These are phyloP conservation scores for Myotis brandtii DNA, from an alignment of 2,113 vertebrate species.

Conservation along the genomic window DNA sequence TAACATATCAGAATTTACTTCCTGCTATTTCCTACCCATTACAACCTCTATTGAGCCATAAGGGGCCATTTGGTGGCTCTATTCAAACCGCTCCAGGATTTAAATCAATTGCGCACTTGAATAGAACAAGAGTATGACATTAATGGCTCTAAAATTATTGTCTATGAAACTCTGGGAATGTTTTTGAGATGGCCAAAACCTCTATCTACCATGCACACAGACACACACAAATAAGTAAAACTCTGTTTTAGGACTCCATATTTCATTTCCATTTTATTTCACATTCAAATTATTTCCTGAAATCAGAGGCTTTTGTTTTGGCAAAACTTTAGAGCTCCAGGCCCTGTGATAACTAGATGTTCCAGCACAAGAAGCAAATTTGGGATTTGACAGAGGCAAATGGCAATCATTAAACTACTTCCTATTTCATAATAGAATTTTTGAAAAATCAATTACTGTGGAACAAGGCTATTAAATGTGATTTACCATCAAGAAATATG, in stretches of 20 bases:
- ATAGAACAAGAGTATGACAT: neutral
- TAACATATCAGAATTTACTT: constrained; percentile 44
- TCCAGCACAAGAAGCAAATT: constrained; percentile 26
- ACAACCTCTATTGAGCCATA: neutral
- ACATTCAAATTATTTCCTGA: constrained; percentile 63
- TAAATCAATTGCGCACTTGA: constrained; percentile 47
- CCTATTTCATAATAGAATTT: constrained; percentile 39
- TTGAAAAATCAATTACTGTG: constrained; percentile 32
- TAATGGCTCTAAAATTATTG: constrained; percentile 23
- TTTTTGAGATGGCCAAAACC: neutral
- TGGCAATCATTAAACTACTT: constrained; percentile 21
- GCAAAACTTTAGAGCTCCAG: neutral
- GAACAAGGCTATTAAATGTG: constrained; percentile 19
- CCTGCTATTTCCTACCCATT: constrained; percentile 39
- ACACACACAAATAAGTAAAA: constrained; percentile 75
- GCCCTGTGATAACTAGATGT: neutral
- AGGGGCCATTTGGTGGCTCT: constrained; percentile 22
- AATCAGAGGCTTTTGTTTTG: constrained; percentile 50
- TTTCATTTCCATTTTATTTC: constrained; percentile 78
- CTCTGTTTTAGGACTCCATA: constrained; percentile 65
- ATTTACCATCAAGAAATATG: constrained; percentile 23
- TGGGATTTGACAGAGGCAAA: neutral
- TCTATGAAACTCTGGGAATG: constrained; percentile 31
- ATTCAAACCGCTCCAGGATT: neutral
- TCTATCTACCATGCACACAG: constrained; percentile 31